Evolutionary conservation across 1,140 invertebrate genomes (phyloP), one percentile per base, ranked within the genome.

Genomic region (Atopsyche davidsoni): DNA sequence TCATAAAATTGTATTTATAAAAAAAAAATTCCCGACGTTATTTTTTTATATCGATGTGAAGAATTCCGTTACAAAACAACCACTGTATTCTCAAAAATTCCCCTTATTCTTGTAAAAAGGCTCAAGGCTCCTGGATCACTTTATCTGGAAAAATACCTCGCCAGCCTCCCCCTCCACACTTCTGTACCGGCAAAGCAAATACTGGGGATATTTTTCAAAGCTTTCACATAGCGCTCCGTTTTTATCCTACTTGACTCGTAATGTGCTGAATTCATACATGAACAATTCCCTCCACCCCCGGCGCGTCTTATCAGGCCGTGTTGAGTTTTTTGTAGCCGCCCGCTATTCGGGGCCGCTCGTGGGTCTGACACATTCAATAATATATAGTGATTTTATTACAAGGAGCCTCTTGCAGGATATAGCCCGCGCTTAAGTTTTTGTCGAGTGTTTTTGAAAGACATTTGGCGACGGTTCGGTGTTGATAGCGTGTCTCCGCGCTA

Each of bases 191-290:
- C 19, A 50, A 45, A 58, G 56, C 56, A 58, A 66, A 65, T 65
- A 64, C 61, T 58, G 57, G 62, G 61, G 63, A 66, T 70, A 71
- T 72, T 69, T 68, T 68, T 68, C 69, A 66, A 69, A 69, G 68
- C 66, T 69, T 68, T 70, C 64, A 59, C 62, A 57, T 44, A 54
- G 62, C 65, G 62, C 65, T 64, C 64, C 62, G 68, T 74, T 72
- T 71, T 74, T 72, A 74, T 74, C 72, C 72, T 72, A 72, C 72
- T 74, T 74, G 69, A 72, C 70, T 72, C 64, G 53, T 74, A 72
- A 74, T 74, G 71, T 74, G 71, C 63, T 74, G 71, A 74, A 74
- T 74, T 67, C 71, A 74, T 74, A 74, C 71, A 74, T 74, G 69
- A 72, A 66, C 68, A 74, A 73, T 72, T 62, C 67, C 39, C 63